phyloP scores from a whole-genome alignment of 1,140 invertebrate genomes.

The Sitophilus oryzae region DNA sequence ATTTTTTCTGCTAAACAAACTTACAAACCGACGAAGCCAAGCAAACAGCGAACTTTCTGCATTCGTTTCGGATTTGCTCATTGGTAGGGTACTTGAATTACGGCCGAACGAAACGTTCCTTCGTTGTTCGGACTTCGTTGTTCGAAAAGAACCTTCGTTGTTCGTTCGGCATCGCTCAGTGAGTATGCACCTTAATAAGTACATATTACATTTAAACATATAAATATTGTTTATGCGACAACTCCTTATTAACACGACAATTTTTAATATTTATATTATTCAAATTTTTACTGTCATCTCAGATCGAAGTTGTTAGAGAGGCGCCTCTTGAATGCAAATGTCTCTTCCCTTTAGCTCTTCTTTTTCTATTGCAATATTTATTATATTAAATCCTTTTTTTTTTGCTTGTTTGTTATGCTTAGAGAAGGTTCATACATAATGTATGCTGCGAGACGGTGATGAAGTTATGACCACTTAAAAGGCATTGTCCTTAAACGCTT shows the following conservation, averaged over 20 bases:
- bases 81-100: too few relatives aligned
- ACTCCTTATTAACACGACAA: constrained; percentile 2
- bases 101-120: too few relatives aligned
- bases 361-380: constrained; percentile 8
- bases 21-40: too few relatives aligned
- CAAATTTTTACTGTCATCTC: constrained; percentile 21
- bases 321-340: constrained; percentile 14
- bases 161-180: too few relatives aligned
- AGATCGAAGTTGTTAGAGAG: constrained; percentile 14
- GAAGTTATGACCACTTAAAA: not conserved
- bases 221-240: not conserved
- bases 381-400: constrained; percentile 13
- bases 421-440: constrained; percentile 1
- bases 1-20: too few relatives aligned
- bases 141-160: too few relatives aligned
- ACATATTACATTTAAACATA: too few relatives aligned
- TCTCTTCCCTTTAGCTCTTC: constrained; percentile 1
- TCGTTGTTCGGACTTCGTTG: too few relatives aligned
- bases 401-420: constrained; percentile 8
- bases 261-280: constrained; percentile 23
- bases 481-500: not conserved
- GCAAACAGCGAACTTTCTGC: too few relatives aligned
- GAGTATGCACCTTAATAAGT: too few relatives aligned
- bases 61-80: too few relatives aligned
- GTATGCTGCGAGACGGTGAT: not conserved